Conservation (phyloP, 2,888 invertebrate species). For the Heliconius ethilla region DNA sequence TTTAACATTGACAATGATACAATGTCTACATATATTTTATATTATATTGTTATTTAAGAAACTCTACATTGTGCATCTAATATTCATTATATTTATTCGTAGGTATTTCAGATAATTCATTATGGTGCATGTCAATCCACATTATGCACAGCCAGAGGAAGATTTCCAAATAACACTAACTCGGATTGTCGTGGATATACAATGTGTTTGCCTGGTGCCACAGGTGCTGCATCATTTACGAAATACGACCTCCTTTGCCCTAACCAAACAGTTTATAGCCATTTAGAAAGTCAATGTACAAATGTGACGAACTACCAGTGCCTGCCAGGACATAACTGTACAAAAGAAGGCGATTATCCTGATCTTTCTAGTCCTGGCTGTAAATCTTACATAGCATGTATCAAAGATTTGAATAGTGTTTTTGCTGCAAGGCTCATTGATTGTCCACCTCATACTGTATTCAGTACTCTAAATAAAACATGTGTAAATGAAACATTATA, state of each 20-base stretch:
- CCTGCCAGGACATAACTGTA: conserved; percentile 58
- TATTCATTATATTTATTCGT: conserved; percentile 14
- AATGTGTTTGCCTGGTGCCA: conserved; percentile 62
- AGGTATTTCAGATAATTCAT: conserved; percentile 63
- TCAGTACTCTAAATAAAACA: conserved; percentile 48
- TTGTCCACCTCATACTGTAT: conserved; percentile 59
- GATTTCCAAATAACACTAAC: conserved; percentile 63
- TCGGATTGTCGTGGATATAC: conserved; percentile 67
- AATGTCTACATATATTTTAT: not conserved
- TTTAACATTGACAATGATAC: conserved; percentile 6
- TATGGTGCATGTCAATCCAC: conserved; percentile 52
- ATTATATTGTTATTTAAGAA: not conserved
- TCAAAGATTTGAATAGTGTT: conserved; percentile 56
- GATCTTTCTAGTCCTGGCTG: conserved; percentile 53
- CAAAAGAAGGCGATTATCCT: conserved; percentile 54
- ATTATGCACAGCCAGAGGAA: conserved; percentile 61
- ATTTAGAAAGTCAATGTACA: conserved; percentile 66
- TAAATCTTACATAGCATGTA: conserved; percentile 61
- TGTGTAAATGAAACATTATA: conserved; percentile 59
- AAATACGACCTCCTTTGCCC: conserved; percentile 69
- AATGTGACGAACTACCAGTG: conserved; percentile 67
- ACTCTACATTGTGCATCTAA: not conserved
- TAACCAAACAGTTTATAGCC: conserved; percentile 63
- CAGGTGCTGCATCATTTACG: conserved; percentile 51
- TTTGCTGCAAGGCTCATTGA: conserved; percentile 60